Percentiles rank a stretch among this genome's conserved stretches.
Conservation (phyloP, 2,888 invertebrate species). For the Plutella xylostella region DNA sequence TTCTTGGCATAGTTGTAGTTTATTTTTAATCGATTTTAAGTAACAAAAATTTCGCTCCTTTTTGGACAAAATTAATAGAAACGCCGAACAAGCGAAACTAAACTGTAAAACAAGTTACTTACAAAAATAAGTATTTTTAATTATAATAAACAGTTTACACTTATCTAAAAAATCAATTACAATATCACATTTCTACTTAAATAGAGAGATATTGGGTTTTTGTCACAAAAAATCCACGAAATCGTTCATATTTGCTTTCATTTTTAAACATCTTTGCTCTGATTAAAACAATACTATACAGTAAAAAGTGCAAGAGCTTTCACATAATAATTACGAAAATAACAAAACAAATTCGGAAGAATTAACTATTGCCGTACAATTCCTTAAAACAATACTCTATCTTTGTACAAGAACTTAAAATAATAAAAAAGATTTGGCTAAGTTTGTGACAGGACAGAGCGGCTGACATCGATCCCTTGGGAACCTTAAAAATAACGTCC, state of each 20-base stretch:
- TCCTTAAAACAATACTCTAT: constrained; percentile 25
- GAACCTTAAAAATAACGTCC: constrained; percentile 10
- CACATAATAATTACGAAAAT: constrained; percentile 16
- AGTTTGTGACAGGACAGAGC: constrained; percentile 43
- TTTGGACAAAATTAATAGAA: constrained; percentile 60
- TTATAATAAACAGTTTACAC: constrained; percentile 61
- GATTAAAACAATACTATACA: constrained; percentile 40
- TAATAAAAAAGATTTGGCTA: constrained; percentile 50
- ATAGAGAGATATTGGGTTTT: constrained; percentile 68
- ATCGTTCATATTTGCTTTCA: constrained; percentile 1
- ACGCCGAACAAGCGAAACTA: constrained; percentile 60
- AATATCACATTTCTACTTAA: constrained; percentile 72
- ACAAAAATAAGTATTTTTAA: constrained; percentile 54
- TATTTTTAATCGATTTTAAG: constrained; percentile 68
- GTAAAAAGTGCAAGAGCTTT: constrained; percentile 35
- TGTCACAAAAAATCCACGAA: constrained; percentile 21
- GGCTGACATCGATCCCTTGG: constrained; percentile 18
- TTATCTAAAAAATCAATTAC: constrained; percentile 57
- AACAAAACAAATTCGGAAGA: constrained; percentile 60
- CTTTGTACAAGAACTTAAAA: constrained; percentile 53
- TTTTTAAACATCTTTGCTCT: constrained; percentile 36
- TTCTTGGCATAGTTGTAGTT: constrained; percentile 69
- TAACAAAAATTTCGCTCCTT: constrained; percentile 63
- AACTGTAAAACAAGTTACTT: constrained; percentile 59
- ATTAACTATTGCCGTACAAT: constrained; percentile 50